Conservation (phyloP, 2,888 invertebrate genomes). For the Tinea semifulvella region DNA sequence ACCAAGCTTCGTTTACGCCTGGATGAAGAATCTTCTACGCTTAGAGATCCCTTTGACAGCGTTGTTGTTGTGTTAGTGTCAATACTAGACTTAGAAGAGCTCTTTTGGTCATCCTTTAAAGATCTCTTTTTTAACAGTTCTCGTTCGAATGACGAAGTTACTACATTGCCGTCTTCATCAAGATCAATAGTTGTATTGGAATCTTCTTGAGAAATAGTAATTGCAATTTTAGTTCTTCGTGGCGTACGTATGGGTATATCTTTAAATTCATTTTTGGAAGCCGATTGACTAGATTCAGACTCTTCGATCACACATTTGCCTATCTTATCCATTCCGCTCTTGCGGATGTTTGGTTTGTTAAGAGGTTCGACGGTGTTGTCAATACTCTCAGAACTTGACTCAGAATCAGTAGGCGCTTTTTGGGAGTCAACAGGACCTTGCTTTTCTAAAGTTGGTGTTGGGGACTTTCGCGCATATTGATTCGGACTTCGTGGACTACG, state of each 20-base stretch:
- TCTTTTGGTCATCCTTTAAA: conserved; percentile 57
- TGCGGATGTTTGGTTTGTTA: conserved; percentile 55
- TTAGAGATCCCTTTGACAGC: conserved; percentile 58
- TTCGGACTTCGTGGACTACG: conserved; percentile 58
- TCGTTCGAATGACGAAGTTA: conserved; percentile 53
- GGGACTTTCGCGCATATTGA: conserved; percentile 47
- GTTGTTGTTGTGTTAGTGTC: conserved; percentile 55
- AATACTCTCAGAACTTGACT: conserved; percentile 65
- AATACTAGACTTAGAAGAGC: conserved; percentile 69
- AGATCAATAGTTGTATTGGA: conserved; percentile 62
- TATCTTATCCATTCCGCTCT: conserved; percentile 48
- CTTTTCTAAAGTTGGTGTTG: conserved; percentile 70
- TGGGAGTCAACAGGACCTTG: conserved; percentile 65
- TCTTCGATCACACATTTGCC: conserved; percentile 60
- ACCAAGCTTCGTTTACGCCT: conserved; percentile 50
- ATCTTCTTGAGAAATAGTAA: conserved; percentile 63
- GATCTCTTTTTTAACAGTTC: conserved; percentile 51
- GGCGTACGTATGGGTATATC: conserved; percentile 58
- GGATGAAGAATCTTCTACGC: conserved; percentile 61
- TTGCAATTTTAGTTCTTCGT: conserved; percentile 61
- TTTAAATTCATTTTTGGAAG: conserved; percentile 52
- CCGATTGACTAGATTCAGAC: conserved; percentile 69
- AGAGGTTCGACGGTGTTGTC: conserved; percentile 58
- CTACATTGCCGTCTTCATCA: conserved; percentile 59
- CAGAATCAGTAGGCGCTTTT: conserved; percentile 67